Percentiles rank a stretch among this genome's conserved stretches.
phyloP scores from a whole-genome alignment of 2,888 invertebrate species.

The Phortica okadai region DNA sequence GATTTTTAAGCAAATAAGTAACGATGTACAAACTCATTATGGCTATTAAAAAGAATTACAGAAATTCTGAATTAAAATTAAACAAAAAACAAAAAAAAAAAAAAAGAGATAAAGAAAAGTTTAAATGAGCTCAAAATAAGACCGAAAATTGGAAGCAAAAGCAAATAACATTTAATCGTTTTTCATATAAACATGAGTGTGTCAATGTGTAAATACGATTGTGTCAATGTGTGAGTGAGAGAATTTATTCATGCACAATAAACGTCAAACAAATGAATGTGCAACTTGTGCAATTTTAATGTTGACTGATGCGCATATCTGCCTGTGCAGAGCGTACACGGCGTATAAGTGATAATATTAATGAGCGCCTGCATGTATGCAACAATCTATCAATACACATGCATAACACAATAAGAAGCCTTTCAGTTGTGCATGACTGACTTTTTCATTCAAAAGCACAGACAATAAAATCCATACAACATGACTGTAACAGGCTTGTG shows the following conservation, averaged over 20 bases:
- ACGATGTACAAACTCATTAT: not conserved
- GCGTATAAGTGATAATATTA: conserved; percentile 7
- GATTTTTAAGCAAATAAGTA: too few relatives aligned
- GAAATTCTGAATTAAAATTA: not conserved
- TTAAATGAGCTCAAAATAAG: not conserved
- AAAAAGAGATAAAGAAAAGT: not conserved
- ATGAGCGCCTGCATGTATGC: conserved; percentile 21
- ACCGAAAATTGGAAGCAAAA: not conserved
- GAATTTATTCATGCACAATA: not conserved
- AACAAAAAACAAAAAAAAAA: not conserved
- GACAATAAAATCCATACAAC: not conserved
- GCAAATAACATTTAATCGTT: not conserved
- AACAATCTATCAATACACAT: not conserved
- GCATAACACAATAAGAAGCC: not conserved
- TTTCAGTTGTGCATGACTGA: not conserved
- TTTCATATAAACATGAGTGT: not conserved
- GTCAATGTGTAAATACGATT: not conserved
- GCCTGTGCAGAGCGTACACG: not conserved
- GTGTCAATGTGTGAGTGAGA: not conserved
- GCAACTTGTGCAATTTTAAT: not conserved
- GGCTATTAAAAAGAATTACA: not conserved
- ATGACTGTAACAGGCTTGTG: not conserved
- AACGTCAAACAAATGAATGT: not conserved
- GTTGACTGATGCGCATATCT: not conserved
- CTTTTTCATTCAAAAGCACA: not conserved